Evolutionary conservation across 2,113 vertebrate species (phyloP).

Genomic region (Bufo gargarizans): DNA sequence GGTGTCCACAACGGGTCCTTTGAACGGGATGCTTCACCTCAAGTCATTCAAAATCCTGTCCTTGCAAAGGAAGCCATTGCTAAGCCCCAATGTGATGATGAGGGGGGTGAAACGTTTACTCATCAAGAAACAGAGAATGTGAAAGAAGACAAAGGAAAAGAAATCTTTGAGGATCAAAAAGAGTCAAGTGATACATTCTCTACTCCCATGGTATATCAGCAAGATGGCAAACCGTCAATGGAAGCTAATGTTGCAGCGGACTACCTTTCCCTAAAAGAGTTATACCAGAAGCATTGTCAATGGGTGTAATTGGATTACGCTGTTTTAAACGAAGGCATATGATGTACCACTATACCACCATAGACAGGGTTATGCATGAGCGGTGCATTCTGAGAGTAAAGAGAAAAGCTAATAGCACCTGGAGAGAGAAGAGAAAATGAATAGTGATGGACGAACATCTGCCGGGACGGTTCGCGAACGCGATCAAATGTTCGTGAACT

Average conservation of each 20-base stretch:
- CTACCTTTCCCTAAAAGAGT: conserved; percentile 36
- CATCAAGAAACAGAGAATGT: background rate
- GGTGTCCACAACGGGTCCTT: conserved; percentile 42
- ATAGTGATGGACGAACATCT: no score
- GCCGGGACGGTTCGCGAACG: no score
- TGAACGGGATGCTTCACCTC: background rate
- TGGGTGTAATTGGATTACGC: background rate
- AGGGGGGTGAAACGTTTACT: background rate
- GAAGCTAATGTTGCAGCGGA: background rate
- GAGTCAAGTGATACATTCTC: background rate
- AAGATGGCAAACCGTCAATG: background rate
- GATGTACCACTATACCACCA: background rate
- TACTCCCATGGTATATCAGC: background rate
- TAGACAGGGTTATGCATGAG: background rate
- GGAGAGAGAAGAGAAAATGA: background rate
- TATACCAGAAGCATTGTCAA: conserved; percentile 21
- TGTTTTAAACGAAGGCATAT: background rate
- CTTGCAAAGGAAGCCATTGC: background rate
- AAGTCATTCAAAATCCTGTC: background rate
- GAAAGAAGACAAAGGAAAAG: background rate
- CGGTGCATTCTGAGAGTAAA: background rate
- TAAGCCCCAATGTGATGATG: background rate
- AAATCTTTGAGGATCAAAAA: background rate
- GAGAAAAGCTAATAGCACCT: background rate
- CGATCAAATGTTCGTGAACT: no score